Evolutionary conservation across 2,113 vertebrate species (phyloP), one percentile per base, ranked within the genome.

Genomic region (Nycticorax nycticorax): DNA sequence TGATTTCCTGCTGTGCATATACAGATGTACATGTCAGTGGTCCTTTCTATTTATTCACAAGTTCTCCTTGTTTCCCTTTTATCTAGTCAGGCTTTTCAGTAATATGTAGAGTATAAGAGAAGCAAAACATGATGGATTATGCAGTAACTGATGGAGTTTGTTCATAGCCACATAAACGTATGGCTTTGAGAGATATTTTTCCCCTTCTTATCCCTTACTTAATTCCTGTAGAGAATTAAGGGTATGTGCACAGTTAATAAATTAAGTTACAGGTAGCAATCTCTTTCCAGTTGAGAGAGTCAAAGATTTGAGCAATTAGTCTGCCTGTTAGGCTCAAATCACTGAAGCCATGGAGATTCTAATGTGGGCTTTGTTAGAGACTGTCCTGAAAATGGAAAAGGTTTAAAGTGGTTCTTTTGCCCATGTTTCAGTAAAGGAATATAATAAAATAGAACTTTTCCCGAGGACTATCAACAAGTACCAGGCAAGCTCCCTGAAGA

Each of bases 111-210:
- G n/a, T 24, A 63, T n/a, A 52, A 74, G 66, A 92, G 47, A 93
- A 90, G 74, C 27, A 80, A 94, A 93, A 83, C 59, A 68, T 26
- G 55, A 94, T 72, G 57, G 47, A 92, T 96, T 92, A 62, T 77
- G 75, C 52, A 85, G 72, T 80, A 83, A 84, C 73, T 13, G 10
- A 48, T 83, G 14, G 6, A 96, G 83, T 82, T 96, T 81, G 89
- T 95, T 92, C 93, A 88, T 45, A 94, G 59, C 63, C 69, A 81
- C 64, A 89, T 92, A 85, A 91, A 86, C 12, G 22, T 64, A 72
- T 64, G 69, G 30, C 60, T 97, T 95, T 74, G 60, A 89, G 73
- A 93, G 74, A 90, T n/a, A 73, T 52, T 88, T 75, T 74, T 94
- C 67, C 69, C 50, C 76, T 88, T 88, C 56, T 92, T 89, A 73